Conservation (phyloP, 1,140 invertebrate species). For the Bombus consobrinus region DNA sequence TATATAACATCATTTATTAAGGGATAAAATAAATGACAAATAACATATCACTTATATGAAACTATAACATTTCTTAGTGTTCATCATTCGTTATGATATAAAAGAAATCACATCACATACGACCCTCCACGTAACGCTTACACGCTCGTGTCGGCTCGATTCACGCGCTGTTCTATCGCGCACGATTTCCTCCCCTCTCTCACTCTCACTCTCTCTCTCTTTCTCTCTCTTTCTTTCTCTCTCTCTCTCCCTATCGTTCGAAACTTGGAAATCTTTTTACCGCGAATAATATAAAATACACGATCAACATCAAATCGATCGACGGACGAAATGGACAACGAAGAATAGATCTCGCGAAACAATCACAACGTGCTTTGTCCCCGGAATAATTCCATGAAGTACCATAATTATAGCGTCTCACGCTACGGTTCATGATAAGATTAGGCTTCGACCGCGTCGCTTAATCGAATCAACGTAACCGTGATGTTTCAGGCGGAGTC, state of each 20-base stretch:
- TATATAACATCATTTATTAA: constrained; percentile 84
- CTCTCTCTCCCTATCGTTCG: background rate
- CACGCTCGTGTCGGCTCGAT: constrained; percentile 67
- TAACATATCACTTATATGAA: constrained; percentile 84
- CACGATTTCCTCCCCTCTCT: background rate
- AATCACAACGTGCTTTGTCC: background rate
- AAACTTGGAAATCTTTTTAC: background rate
- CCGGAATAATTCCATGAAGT: background rate
- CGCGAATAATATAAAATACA: background rate
- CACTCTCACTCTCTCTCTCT: background rate
- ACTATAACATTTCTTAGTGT: constrained; percentile 83
- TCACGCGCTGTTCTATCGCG: constrained; percentile 6
- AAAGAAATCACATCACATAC: constrained; percentile 83
- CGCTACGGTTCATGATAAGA: constrained; percentile 70
- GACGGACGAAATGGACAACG: background rate
- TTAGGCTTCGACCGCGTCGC: constrained; percentile 78
- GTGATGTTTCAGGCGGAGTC: constrained; percentile 50
- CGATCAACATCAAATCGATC: background rate
- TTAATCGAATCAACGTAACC: constrained; percentile 77
- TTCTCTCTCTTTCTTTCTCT: background rate
- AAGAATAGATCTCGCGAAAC: background rate
- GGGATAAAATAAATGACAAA: constrained; percentile 84
- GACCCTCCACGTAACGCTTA: constrained; percentile 73
- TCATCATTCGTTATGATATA: constrained; percentile 82
- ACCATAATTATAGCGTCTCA: background rate